phyloP scores from a whole-genome alignment of 2,113 vertebrate genomes.

The Lepidiolamprologus cunningtoni region DNA sequence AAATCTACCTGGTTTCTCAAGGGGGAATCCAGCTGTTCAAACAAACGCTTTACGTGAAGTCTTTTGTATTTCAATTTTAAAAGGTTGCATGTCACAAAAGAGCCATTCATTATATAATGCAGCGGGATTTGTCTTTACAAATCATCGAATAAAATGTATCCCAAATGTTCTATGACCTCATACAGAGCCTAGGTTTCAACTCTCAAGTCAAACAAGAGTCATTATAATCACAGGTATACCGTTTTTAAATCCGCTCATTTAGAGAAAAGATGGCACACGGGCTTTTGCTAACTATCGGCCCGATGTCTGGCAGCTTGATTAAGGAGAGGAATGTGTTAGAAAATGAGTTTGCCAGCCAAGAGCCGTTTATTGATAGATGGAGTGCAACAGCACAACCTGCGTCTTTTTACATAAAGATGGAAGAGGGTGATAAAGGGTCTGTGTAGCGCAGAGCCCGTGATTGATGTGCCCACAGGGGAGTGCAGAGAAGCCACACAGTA shows the following conservation, averaged over 20 bases:
- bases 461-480: constrained; percentile 61
- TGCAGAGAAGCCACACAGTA: constrained; percentile 57
- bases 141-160: not conserved
- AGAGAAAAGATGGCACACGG: not conserved
- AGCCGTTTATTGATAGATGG: constrained; percentile 62
- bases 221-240: not conserved
- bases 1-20: constrained; percentile 42
- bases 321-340: constrained; percentile 56
- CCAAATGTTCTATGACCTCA: not conserved
- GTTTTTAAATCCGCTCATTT: not conserved
- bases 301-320: constrained; percentile 42
- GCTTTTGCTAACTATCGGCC: constrained; percentile 1
- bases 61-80: constrained; percentile 20
- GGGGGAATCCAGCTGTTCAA: constrained; percentile 48
- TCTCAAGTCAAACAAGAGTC: not conserved
- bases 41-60: constrained; percentile 1
- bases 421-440: constrained; percentile 54
- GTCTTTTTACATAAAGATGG: constrained; percentile 64
- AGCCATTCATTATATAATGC: not conserved
- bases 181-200: not conserved
- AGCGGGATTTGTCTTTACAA: not conserved
- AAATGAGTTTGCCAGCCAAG: constrained; percentile 57
- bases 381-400: constrained; percentile 51
- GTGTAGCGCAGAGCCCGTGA: constrained; percentile 25
- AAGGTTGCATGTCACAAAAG: constrained; percentile 4